Conservation (phyloP, 2,888 invertebrate species). For the Scrobipalpa costella region DNA sequence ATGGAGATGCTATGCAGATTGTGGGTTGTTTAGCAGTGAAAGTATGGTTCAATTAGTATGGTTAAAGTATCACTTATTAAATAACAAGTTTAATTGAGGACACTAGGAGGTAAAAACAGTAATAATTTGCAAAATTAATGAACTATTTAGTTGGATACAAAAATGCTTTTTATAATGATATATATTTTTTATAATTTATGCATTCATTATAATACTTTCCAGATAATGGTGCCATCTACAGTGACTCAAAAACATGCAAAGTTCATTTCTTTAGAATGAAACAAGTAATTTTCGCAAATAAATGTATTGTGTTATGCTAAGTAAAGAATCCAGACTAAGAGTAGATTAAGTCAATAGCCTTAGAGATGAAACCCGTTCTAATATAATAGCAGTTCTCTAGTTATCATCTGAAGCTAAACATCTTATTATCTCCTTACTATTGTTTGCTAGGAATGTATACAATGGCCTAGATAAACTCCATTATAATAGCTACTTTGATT, state of each 20-base stretch:
- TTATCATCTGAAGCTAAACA: background rate
- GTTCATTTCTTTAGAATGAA: no score
- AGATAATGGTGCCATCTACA: no score
- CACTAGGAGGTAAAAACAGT: background rate
- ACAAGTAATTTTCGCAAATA: no score
- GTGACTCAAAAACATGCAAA: no score
- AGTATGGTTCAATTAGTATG: background rate
- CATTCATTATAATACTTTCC: no score
- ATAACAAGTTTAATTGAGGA: background rate
- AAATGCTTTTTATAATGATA: no score
- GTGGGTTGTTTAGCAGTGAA: background rate
- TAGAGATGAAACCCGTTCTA: background rate
- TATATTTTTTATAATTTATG: no score
- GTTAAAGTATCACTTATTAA: background rate
- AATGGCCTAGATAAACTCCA: conserved; percentile 20
- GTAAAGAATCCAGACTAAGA: background rate
- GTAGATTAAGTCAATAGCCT: background rate
- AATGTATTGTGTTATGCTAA: no score
- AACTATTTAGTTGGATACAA: no score
- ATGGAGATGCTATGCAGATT: conserved; percentile 5
- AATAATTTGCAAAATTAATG: background rate
- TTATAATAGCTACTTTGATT: conserved; percentile 15
- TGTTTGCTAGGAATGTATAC: background rate
- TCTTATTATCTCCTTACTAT: background rate
- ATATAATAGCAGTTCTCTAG: background rate